Base-by-base conservation (phyloP, 64 coral and sea anemone species). In the Stichodactyla mertensii region DNA sequence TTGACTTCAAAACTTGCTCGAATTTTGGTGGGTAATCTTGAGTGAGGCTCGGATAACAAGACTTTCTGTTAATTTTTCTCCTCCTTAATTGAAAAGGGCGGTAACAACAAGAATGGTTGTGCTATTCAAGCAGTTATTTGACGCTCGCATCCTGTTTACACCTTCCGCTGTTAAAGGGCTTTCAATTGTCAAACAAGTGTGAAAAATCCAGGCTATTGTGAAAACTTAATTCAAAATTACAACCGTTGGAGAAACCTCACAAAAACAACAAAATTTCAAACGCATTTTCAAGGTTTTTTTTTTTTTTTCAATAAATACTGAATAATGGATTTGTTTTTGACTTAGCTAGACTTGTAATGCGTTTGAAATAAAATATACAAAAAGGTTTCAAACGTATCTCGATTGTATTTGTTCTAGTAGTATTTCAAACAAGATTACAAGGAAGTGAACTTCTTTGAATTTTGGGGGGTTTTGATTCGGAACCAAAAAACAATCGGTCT, bases 1-100 rank as follows among this genome's bases (percentile, higher is more conserved):
- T 28, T 74, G 69, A 74, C 23, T 74, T 31, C 8, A 11, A 74
- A 28, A 74, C 22, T 27, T 31, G 24, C 10, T 74, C 22, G 24
- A 74, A 74, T 26, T 11, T 74, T 20, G 64, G 19, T 61, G 18
- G 3, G 59, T 61, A 16, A 5, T 13, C 14, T 16, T 61, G 59
- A 16, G 13, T 13, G 10, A 61, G 59, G 22, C 20, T 74, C 8
- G 26, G 22, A 74, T 23, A 27, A 27, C 12, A 74, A 31, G 10
- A 74, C 10, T 27, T 45, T 74, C 26, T 28, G 69, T 74, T 74
- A 28, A 13, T 74, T 74, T 13, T 27, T 2, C 69, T 74, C 69
- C 69, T 74, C 69, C 69, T 74, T 74, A 74, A 74, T 74, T 74
- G 22, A 74, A 22, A 74, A 74, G 69, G 69, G 69, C 69, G 69